These are phyloP conservation scores for Molorchus minor DNA, from an alignment of 2,888 invertebrate genomes.

Conservation along the genomic window DNA sequence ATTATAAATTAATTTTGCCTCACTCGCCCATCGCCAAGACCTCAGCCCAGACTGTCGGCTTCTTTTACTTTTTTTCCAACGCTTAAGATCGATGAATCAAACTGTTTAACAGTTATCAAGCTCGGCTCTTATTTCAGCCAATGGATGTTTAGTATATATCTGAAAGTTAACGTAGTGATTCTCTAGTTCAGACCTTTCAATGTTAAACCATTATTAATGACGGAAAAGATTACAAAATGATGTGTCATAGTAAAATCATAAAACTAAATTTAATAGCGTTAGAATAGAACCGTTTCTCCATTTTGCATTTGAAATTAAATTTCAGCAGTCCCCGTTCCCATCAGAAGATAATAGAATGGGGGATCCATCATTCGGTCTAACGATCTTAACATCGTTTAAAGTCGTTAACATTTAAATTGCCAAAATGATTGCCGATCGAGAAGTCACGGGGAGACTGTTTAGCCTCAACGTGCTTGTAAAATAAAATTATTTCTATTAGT, in stretches of 20 bases:
- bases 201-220: neutral
- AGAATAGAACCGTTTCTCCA: slow-evolving; percentile 38
- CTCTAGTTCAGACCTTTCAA: no score
- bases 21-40: no score
- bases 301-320: slow-evolving; percentile 40
- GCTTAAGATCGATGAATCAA: no score
- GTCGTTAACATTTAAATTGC: slow-evolving; percentile 47
- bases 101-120: no score
- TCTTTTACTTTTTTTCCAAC: no score
- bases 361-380: slow-evolving; percentile 46
- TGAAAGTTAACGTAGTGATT: no score
- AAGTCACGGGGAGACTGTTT: slow-evolving; percentile 33
- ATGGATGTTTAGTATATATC: no score
- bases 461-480: slow-evolving; percentile 31
- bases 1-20: no score
- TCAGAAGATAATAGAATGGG: slow-evolving; percentile 37
- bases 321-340: slow-evolving; percentile 35
- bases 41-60: no score
- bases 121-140: no score
- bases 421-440: slow-evolving; percentile 40
- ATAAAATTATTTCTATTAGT: slow-evolving; percentile 41
- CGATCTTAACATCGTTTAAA: slow-evolving; percentile 44
- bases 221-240: slow-evolving; percentile 16
- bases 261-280: slow-evolving; percentile 34
- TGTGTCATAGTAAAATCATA: slow-evolving; percentile 8